Percentiles rank a stretch among this genome's conserved stretches.
Conservation (phyloP, 2,113 vertebrate genomes). For the Fregetta grallaria region DNA sequence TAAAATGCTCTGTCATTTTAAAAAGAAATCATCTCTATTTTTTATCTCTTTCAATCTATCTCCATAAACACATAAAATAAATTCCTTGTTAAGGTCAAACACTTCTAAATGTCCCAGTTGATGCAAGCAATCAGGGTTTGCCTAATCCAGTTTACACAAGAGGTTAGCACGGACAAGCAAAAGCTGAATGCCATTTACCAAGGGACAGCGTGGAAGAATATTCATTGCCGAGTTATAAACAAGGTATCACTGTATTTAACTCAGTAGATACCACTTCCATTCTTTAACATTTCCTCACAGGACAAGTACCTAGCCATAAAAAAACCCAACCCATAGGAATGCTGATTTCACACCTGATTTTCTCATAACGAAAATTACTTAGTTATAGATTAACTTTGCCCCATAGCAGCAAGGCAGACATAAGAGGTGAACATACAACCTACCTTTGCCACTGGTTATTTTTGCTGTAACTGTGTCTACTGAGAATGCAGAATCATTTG, state of each 20-base stretch:
- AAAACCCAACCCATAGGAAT: neutral
- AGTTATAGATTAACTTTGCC: neutral
- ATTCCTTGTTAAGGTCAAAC: neutral
- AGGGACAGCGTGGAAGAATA: neutral
- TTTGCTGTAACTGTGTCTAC: neutral
- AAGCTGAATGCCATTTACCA: neutral
- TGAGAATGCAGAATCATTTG: neutral
- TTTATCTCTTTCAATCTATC: neutral
- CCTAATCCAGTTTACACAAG: neutral
- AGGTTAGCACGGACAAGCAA: neutral
- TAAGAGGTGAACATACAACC: neutral
- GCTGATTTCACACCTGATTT: neutral
- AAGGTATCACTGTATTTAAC: neutral
- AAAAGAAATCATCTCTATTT: neutral
- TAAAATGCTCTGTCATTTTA: neutral
- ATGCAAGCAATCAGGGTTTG: neutral
- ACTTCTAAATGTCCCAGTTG: neutral
- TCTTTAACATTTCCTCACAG: neutral
- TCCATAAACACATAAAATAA: neutral
- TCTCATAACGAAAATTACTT: neutral
- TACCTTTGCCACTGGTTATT: neutral
- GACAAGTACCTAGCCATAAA: neutral
- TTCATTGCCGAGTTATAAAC: neutral
- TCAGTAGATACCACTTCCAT: neutral
- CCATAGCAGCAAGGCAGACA: neutral